Percentiles rank a stretch among this genome's conserved stretches.
Conservation (phyloP, 1,140 invertebrate species). For the Lysiphlebus fabarum region DNA sequence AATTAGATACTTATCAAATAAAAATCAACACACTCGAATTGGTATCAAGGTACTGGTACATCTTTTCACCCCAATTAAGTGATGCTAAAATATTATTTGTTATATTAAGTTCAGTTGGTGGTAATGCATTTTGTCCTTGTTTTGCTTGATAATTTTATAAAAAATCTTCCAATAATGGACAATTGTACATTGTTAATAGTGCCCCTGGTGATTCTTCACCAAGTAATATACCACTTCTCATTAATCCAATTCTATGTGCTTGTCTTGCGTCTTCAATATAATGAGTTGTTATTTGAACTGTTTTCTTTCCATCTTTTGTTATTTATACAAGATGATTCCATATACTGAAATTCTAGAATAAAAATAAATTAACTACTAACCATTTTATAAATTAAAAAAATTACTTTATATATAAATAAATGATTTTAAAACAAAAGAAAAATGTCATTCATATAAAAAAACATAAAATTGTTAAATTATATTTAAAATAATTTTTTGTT, state of each 20-base stretch:
- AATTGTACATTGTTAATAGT: too few species aligned
- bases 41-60: conserved; percentile 73
- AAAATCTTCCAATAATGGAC: conserved; percentile 88
- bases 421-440: too few species aligned
- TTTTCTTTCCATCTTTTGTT: conserved; percentile 76
- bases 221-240: conserved; percentile 85
- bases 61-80: conserved; percentile 78
- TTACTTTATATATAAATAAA: not conserved
- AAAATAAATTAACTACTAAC: not conserved
- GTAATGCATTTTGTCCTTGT: conserved; percentile 58
- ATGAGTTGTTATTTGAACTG: conserved; percentile 91
- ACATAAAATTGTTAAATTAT: too few species aligned
- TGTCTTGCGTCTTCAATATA: conserved; percentile 91
- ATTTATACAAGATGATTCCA: conserved; percentile 88
- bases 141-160: conserved; percentile 84
- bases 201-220: conserved; percentile 88
- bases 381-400: not conserved
- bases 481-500: too few species aligned
- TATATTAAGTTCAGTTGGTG: conserved; percentile 63
- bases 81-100: conserved; percentile 76
- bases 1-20: too few species aligned
- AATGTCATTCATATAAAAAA: too few species aligned
- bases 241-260: conserved; percentile 86
- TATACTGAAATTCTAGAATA: conserved; percentile 60
- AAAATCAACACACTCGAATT: too few species aligned